These are phyloP conservation scores for Muscidifurax raptorellus DNA, from an alignment of 1,140 invertebrate genomes.

Conservation along the genomic window DNA sequence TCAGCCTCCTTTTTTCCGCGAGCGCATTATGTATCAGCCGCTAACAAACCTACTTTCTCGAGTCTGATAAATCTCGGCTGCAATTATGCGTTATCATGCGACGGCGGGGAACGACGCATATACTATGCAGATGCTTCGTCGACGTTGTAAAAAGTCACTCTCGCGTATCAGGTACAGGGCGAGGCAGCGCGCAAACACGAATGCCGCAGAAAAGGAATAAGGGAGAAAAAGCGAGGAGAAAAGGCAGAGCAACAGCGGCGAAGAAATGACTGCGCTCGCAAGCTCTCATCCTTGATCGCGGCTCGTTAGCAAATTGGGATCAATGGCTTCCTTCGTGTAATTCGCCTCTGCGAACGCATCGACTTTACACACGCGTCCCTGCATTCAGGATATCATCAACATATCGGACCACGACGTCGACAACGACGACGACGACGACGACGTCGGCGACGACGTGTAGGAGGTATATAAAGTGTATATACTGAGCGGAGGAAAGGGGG, in stretches of 20 bases:
- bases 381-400: slow-evolving; percentile 46
- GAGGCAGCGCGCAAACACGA: background rate
- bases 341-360: slow-evolving; percentile 12
- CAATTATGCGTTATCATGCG: slow-evolving; percentile 19
- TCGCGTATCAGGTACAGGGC: background rate
- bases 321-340: slow-evolving; percentile 34
- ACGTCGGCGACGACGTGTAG: background rate
- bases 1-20: background rate
- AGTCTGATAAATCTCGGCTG: background rate
- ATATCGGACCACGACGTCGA: background rate
- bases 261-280: slow-evolving; percentile 63
- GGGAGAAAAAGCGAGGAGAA: slow-evolving; percentile 55
- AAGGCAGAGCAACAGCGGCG: slow-evolving; percentile 66
- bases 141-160: background rate
- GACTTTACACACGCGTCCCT: background rate
- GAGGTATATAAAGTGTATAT: background rate
- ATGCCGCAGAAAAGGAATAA: background rate
- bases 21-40: background rate
- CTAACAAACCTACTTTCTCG: background rate
- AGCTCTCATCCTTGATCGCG: slow-evolving; percentile 59
- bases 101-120: background rate
- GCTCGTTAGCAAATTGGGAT: slow-evolving; percentile 51
- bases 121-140: background rate
- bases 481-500: background rate
- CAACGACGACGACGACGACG: background rate